Percentiles rank a stretch among this genome's conserved stretches.
Conservation (phyloP, 2,113 vertebrate genomes). For the Thymallus thymallus region DNA sequence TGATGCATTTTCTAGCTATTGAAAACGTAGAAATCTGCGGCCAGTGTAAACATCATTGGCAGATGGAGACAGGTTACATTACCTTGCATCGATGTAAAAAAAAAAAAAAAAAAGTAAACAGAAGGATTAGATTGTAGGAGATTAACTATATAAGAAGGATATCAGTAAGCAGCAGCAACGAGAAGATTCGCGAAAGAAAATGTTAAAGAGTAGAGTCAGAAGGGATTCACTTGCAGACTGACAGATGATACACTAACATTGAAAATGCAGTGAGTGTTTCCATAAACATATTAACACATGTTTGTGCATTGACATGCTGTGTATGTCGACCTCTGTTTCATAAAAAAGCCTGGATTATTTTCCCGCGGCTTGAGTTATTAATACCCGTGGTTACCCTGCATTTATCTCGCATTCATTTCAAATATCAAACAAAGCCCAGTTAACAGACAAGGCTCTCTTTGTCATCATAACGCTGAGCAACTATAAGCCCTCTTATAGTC, state of each 20-base stretch:
- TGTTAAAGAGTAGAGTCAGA: background rate
- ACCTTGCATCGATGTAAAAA: slow-evolving; percentile 13
- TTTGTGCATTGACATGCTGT: too few species aligned
- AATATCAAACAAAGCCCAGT: slow-evolving; percentile 33
- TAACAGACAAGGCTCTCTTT: slow-evolving; percentile 37
- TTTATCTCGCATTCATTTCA: slow-evolving; percentile 39
- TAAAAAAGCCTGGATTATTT: background rate
- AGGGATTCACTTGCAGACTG: background rate
- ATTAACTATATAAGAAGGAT: slow-evolving; percentile 28
- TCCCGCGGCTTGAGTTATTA: slow-evolving; percentile 18
- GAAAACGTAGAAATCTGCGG: too few species aligned
- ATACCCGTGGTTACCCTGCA: slow-evolving; percentile 27
- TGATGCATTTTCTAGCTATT: too few species aligned
- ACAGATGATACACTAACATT: background rate
- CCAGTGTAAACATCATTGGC: too few species aligned
- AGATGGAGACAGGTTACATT: slow-evolving; percentile 12
- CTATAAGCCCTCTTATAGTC: background rate
- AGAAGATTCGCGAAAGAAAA: slow-evolving; percentile 3
- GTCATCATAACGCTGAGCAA: slow-evolving; percentile 28
- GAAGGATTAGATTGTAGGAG: slow-evolving; percentile 37
- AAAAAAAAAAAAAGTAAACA: slow-evolving; percentile 11
- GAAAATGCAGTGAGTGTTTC: background rate
- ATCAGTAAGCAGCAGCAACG: background rate
- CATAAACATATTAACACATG: background rate
- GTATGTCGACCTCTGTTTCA: background rate